Base-by-base conservation (phyloP, 1,140 invertebrate genomes). In the Luehdorfia chinensis region DNA sequence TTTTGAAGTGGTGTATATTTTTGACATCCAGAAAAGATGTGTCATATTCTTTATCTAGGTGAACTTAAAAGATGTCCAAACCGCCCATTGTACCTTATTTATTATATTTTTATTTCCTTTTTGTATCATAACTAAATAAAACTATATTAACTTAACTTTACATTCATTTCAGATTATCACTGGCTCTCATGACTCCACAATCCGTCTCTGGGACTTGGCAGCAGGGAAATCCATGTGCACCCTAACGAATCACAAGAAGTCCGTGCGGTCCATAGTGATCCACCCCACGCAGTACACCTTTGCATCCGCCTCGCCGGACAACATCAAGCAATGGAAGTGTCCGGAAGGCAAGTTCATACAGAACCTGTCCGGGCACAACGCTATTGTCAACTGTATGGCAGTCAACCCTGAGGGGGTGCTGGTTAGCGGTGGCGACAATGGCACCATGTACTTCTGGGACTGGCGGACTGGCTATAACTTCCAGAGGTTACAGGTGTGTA, bases 241-340 rank as follows among this genome's bases (percentile, higher is more conserved):
- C 4, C 87, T 99, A 0, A 99, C 98, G 0, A 98, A 99, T 88
- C 98, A 99, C 77, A 99, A 99, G 84, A 99, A 99, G 74, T 98
- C 97, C 66, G 97, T 99, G 0, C 89, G 98, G 50, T 93, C 97
- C 28, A 79, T 99, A 1, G 92, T 93, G 0, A 88, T 98, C 6
- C 98, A 99, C 90, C 98, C 98, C 0, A 93, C 92, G 28, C 87
- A 97, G 84, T 95, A 98, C 75, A 98, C 97, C 89, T 99, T 99
- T 86, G 98, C 96, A 0, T 98, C 97, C 1, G 98, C 95, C 0
- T 98, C 97, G 0, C 96, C 98, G 0, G 98, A 99, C 77, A 99
- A 99, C 75, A 97, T 99, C 44, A 99, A 99, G 79, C 96, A 99
- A 76, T 99, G 98, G 98, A 97, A 96, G 77, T 98, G 97, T 79